Evolutionary conservation across 1,140 invertebrate genomes (phyloP), one percentile per base, ranked within the genome.

Genomic region (Trichoplusia ni): DNA sequence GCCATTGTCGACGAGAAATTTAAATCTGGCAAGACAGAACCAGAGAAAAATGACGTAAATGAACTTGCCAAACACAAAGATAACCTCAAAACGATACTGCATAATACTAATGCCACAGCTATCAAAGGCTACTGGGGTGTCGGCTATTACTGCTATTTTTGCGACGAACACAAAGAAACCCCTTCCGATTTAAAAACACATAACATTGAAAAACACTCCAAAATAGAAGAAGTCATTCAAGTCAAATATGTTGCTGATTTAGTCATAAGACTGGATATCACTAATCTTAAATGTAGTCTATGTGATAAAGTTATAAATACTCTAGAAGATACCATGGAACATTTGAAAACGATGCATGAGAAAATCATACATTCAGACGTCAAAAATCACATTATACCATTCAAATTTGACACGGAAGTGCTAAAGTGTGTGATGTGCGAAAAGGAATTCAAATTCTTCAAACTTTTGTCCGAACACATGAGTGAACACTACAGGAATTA

Each of bases 391-490:
- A 67, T 81, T 4, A 42, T 83, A 6, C 75, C 79, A 0, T 81
- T 78, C 46, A 80, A 69, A 18, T 80, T 83, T 19, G 44, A 68
- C 2, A 58, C 40, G 1, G 64, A 78, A 5, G 29, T 25, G 0
- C 49, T 75, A 5, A 49, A 67, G 14, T 82, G 79, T 42, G 58
- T 44, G 1, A 25, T 69, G 0, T 82, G 80, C 38, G 18, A 23
- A 0, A 61, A 71, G 23, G 35, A 61, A n/a, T 80, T 75, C 19
- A 40, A 44, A 1, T 58, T 25, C 40, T 78, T 82, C 47, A 78
- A 75, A 54, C 6, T 66, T 1, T 53, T 80, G 0, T 49, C 68
- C n/a, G 61, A 69, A 4, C 82, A 85, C 31, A 79, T 82, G 71
- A 76, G 65, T 2, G 70, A 67, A 3, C 75, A 78, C 44, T 75